Evolutionary conservation across 2,888 invertebrate genomes (phyloP).

Genomic region (Pecten maximus): DNA sequence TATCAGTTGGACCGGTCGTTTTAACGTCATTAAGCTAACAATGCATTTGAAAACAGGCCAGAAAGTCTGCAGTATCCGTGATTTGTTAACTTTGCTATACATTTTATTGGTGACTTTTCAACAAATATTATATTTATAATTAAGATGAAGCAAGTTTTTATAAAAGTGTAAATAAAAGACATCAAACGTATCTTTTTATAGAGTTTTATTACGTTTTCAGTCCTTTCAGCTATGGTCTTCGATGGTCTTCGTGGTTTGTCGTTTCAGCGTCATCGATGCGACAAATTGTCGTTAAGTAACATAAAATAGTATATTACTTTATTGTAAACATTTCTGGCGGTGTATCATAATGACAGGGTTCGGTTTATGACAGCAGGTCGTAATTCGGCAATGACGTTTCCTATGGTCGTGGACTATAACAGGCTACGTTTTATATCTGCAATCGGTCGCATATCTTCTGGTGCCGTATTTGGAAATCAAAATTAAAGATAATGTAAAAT

Average conservation of each 20-base stretch:
- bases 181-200: too few relatives aligned
- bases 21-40: not conserved
- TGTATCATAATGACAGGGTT: not conserved
- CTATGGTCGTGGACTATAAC: not conserved
- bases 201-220: not conserved
- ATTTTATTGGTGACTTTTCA: not conserved
- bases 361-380: not conserved
- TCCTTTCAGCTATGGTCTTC: not conserved
- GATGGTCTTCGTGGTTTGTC: not conserved
- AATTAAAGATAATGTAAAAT: too few relatives aligned
- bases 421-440: not conserved
- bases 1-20: not conserved
- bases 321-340: not conserved
- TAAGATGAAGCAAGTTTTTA: too few relatives aligned
- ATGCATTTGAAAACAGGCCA: not conserved
- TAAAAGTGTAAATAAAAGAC: too few relatives aligned
- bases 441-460: not conserved
- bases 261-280: not conserved
- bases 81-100: not conserved
- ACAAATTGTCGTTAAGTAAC: not conserved
- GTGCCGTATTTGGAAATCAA: too few relatives aligned
- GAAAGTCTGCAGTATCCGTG: not conserved
- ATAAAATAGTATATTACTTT: not conserved
- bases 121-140: too few relatives aligned
- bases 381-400: not conserved